Evolutionary conservation across 2,888 invertebrate genomes (phyloP), one percentile per base, ranked within the genome.

Genomic region (Tetranychus piercei): DNA sequence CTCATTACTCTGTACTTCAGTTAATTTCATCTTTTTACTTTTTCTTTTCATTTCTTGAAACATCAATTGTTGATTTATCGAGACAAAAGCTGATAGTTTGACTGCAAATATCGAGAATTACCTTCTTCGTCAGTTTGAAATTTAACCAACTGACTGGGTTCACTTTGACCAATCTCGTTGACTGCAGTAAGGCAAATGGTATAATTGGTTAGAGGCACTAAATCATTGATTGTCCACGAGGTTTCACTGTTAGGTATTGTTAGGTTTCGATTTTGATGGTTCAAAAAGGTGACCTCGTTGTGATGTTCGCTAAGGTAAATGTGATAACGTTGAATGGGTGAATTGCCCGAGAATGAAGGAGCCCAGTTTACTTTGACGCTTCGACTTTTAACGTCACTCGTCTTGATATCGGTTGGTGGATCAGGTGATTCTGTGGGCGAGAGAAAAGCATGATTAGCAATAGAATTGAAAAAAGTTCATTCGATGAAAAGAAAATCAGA

Each of bases 281-380:
- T 9, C 15, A 43, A n/a, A 9, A 43, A 23, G 18, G 67, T 15
- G 3, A 44, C 22, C 9, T n/a, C 18, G 9, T 65, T 34, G 11
- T 22, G 15, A 20, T 66, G 9, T 73, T 77, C 78, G 66, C 76
- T 74, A n/a, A 76, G 75, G 0, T 45, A 44, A 11, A 78, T 64
- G 5, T 76, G 69, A 43, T 78, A 78, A 23, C 78, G 76, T 6
- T 75, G 64, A 22, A 78, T 44, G 1, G 78, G 75, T 43, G 80
- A 80, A 78, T 83, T 82, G 1, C 82, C 82, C 76, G 82, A 80
- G 74, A 80, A 82, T 1, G 92, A 92, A 79, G 90, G 89, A 45
- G 89, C 89, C 94, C 94, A 94, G 1, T 91, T 89, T 79, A 94
- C 86, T 80, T 90, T 90, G 77, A 92, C 88, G 44, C 89, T 88